Conservation (phyloP, 2,888 invertebrate genomes). For the Drosophila vallismaia region DNA sequence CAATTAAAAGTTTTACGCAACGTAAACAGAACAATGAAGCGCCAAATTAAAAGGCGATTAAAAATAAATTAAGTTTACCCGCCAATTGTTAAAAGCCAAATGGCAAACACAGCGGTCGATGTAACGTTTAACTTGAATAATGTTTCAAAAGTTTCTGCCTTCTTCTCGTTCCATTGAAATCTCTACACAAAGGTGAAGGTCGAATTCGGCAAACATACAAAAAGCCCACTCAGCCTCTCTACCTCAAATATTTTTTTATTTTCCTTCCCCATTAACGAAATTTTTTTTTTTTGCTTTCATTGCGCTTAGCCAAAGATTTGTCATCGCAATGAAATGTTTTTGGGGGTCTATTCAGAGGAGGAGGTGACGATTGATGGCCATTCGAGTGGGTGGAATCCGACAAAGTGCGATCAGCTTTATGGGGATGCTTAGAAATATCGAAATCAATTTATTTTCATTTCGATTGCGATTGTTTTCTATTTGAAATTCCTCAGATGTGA, state of each 20-base stretch:
- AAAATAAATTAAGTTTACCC: slow-evolving; percentile 75
- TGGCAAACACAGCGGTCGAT: slow-evolving; percentile 41
- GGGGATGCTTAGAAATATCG: slow-evolving; percentile 19
- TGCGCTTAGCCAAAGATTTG: slow-evolving; percentile 67
- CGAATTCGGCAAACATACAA: slow-evolving; percentile 36
- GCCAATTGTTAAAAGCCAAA: slow-evolving; percentile 62
- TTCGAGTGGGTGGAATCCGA: slow-evolving; percentile 17
- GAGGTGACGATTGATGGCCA: slow-evolving; percentile 38
- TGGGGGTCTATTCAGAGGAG: neutral
- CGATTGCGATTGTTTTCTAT: slow-evolving; percentile 1
- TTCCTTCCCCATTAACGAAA: slow-evolving; percentile 47
- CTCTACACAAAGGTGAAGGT: slow-evolving; percentile 67
- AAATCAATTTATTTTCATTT: slow-evolving; percentile 32
- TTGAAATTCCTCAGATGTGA: neutral
- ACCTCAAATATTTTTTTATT: slow-evolving; percentile 33
- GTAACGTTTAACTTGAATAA: slow-evolving; percentile 32
- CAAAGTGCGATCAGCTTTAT: slow-evolving; percentile 16
- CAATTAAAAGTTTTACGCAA: slow-evolving; percentile 73
- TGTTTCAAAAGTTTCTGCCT: slow-evolving; percentile 18
- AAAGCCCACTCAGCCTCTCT: slow-evolving; percentile 1
- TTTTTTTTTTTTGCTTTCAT: slow-evolving; percentile 55
- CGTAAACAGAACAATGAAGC: slow-evolving; percentile 60
- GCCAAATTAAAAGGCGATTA: slow-evolving; percentile 76
- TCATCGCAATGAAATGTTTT: slow-evolving; percentile 46
- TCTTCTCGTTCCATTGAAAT: slow-evolving; percentile 7